Evolutionary conservation across 2,888 invertebrate genomes (phyloP).

Genomic region (Clistopyga incitator): DNA sequence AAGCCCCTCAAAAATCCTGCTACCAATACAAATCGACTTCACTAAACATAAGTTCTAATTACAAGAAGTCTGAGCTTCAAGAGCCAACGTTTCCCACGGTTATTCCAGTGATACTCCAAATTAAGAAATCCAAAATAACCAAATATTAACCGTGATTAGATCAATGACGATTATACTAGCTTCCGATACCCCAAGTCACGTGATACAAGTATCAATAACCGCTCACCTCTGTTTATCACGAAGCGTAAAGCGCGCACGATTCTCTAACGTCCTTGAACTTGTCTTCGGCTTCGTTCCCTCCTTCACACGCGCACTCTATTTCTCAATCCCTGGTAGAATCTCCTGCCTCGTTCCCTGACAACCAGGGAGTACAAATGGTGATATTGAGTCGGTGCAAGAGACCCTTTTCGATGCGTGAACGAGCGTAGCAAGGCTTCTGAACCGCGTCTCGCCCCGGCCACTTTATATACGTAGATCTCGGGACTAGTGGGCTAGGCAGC

Average conservation of each 20-base stretch:
- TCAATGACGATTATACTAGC: background rate
- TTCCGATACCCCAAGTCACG: no score
- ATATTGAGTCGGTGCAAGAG: slow-evolving; percentile 23
- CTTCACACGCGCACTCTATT: slow-evolving; percentile 49
- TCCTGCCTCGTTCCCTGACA: slow-evolving; percentile 9
- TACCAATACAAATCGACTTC: background rate
- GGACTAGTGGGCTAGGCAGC: slow-evolving; percentile 74
- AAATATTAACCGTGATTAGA: background rate
- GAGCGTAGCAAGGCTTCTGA: slow-evolving; percentile 82
- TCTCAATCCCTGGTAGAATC: background rate
- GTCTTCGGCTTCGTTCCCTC: slow-evolving; percentile 18
- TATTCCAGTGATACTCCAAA: background rate
- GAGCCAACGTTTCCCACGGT: background rate
- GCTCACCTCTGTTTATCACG: slow-evolving; percentile 50
- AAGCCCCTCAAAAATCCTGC: background rate
- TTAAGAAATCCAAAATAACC: background rate
- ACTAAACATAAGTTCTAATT: background rate
- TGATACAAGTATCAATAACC: background rate
- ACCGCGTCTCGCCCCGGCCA: slow-evolving; percentile 81
- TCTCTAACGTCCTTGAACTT: slow-evolving; percentile 51
- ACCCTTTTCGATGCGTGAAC: slow-evolving; percentile 76
- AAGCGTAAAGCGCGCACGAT: slow-evolving; percentile 45
- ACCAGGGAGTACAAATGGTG: background rate
- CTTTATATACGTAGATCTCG: slow-evolving; percentile 83
- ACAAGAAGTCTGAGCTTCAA: background rate